Evolutionary conservation across 2,113 vertebrate species (phyloP).

Genomic region (Charadrius vociferus): DNA sequence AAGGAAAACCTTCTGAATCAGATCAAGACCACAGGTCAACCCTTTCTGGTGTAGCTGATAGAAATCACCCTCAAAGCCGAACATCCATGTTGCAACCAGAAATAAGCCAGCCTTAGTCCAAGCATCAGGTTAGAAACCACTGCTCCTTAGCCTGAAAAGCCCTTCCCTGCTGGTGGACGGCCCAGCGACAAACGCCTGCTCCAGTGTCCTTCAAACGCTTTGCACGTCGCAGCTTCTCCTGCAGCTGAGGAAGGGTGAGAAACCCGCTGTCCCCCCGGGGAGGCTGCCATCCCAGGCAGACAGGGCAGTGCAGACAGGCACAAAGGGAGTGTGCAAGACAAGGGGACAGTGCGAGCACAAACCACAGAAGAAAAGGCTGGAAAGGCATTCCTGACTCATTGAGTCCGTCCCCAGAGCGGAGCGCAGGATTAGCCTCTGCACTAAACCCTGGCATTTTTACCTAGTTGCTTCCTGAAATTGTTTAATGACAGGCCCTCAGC

Average conservation of each 20-base stretch:
- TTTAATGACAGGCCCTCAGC: slow-evolving; percentile 12
- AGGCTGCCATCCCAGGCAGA: not conserved
- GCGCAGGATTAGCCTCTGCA: not conserved
- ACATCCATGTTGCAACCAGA: not conserved
- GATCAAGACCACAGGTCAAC: not conserved
- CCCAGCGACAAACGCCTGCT: not conserved
- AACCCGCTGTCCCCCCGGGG: not conserved
- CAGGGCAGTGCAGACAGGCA: slow-evolving; percentile 15
- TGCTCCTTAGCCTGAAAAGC: not conserved
- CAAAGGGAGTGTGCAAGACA: slow-evolving; percentile 12
- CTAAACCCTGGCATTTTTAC: slow-evolving; percentile 12
- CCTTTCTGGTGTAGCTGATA: not conserved
- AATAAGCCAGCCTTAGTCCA: not conserved
- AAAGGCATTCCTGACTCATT: not conserved
- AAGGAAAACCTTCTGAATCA: not conserved
- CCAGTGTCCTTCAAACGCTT: not conserved
- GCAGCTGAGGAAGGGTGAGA: not conserved
- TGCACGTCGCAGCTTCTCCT: not conserved
- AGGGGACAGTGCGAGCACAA: not conserved
- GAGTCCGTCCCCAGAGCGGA: not conserved
- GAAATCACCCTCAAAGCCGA: not conserved
- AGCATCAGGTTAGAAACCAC: not conserved
- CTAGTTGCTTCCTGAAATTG: slow-evolving; percentile 22
- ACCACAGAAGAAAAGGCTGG: not conserved
- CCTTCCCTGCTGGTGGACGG: not conserved